Conservation (phyloP, 2,113 vertebrate species). For the Murina feae region DNA sequence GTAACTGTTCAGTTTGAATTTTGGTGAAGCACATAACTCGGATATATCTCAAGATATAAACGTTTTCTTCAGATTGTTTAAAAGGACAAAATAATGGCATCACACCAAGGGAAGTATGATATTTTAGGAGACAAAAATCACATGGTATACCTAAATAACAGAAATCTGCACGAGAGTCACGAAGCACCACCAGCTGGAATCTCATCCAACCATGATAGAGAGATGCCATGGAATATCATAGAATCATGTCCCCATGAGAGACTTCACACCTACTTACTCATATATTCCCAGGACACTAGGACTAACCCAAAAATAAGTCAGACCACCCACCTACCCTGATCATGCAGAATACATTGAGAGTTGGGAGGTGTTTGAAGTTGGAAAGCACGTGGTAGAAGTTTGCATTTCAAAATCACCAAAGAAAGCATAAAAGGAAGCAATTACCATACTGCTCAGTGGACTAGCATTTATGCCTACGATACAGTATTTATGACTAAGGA, state of each 20-base stretch:
- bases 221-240: background rate
- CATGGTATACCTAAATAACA: background rate
- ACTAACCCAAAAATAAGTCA: background rate
- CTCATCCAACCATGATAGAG: background rate
- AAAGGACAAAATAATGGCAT: background rate
- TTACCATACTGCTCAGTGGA: background rate
- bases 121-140: slow-evolving; percentile 10
- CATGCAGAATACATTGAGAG: background rate
- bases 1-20: background rate
- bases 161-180: background rate
- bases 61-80: background rate
- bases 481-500: background rate
- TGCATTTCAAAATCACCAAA: slow-evolving; percentile 16
- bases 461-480: background rate
- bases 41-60: background rate
- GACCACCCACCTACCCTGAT: background rate
- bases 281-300: background rate
- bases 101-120: background rate
- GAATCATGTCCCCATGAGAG: background rate
- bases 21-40: background rate
- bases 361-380: background rate
- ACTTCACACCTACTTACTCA: background rate
- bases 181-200: background rate
- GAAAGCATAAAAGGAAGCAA: background rate
- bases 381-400: background rate